phyloP scores from a whole-genome alignment of 2,797 vertebrate species.

The Leptodactylus fallax region DNA sequence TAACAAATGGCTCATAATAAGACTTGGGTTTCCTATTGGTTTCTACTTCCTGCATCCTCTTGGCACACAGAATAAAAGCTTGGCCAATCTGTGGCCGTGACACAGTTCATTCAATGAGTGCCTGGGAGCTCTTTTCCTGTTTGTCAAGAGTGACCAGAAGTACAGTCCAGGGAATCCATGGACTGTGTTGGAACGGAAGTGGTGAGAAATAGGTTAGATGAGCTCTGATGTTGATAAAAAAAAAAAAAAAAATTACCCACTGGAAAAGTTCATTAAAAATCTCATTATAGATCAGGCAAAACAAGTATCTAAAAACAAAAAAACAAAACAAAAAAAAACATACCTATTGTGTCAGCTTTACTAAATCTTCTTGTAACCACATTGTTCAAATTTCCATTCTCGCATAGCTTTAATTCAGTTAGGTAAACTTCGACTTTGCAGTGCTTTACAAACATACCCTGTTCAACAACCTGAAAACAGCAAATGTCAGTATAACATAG shows the following conservation, averaged over 20 bases:
- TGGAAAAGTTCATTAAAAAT: too few relatives aligned
- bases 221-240: background rate
- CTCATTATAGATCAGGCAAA: background rate
- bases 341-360: conserved; percentile 99
- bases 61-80: too few relatives aligned
- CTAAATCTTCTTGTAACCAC: conserved; percentile 95
- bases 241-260: conserved; percentile 6
- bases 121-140: too few relatives aligned
- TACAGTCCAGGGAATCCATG: too few relatives aligned
- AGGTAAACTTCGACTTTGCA: conserved; percentile 99
- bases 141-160: too few relatives aligned
- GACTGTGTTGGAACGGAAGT: too few relatives aligned
- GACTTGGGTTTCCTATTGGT: too few relatives aligned
- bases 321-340: conserved; percentile 47
- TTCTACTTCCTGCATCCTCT: too few relatives aligned
- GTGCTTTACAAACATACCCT: conserved; percentile 99
- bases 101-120: too few relatives aligned
- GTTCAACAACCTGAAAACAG: conserved; percentile 89
- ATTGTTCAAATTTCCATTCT: conserved; percentile 96
- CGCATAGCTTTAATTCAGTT: conserved; percentile 96
- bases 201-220: too few relatives aligned
- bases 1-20: too few relatives aligned
- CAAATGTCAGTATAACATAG: background rate
- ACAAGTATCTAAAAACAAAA: background rate
- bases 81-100: too few relatives aligned